Conservation (phyloP, 2,113 vertebrate genomes). For the Tachysurus vachellii region DNA sequence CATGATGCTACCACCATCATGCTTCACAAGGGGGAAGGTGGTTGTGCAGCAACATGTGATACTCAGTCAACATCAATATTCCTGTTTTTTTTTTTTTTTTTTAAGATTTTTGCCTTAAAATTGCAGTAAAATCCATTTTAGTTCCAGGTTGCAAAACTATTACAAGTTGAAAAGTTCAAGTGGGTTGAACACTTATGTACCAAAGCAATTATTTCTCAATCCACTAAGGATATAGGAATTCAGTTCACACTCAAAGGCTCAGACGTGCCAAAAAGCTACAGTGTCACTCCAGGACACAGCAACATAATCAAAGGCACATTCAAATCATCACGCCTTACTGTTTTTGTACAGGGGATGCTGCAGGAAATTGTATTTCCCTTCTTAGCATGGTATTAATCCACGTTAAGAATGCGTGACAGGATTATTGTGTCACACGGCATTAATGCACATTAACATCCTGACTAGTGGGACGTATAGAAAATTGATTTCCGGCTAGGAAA, state of each 20-base stretch:
- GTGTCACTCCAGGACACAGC: background rate
- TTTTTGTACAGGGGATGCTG: slow-evolving; percentile 3
- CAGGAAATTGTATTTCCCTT: background rate
- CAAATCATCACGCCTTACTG: background rate
- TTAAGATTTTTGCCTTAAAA: background rate
- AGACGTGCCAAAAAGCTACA: slow-evolving; percentile 6
- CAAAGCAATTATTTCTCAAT: slow-evolving; percentile 27
- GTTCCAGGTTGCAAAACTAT: background rate
- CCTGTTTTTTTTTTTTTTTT: background rate
- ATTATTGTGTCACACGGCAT: slow-evolving; percentile 43
- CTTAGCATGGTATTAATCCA: slow-evolving; percentile 33
- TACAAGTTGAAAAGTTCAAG: background rate
- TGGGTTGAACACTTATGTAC: background rate
- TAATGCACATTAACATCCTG: slow-evolving; percentile 30
- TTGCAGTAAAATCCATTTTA: background rate
- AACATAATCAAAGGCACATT: background rate
- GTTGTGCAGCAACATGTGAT: background rate
- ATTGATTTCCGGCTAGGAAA: slow-evolving; percentile 35
- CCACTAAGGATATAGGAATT: slow-evolving; percentile 14
- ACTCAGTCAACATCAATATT: background rate
- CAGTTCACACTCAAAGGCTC: background rate
- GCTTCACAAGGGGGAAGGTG: background rate
- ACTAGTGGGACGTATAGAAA: slow-evolving; percentile 34
- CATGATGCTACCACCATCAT: background rate
- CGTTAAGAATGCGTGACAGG: slow-evolving; percentile 10